phyloP scores from a whole-genome alignment of 2,888 invertebrate species.

The Brachyptera putata region DNA sequence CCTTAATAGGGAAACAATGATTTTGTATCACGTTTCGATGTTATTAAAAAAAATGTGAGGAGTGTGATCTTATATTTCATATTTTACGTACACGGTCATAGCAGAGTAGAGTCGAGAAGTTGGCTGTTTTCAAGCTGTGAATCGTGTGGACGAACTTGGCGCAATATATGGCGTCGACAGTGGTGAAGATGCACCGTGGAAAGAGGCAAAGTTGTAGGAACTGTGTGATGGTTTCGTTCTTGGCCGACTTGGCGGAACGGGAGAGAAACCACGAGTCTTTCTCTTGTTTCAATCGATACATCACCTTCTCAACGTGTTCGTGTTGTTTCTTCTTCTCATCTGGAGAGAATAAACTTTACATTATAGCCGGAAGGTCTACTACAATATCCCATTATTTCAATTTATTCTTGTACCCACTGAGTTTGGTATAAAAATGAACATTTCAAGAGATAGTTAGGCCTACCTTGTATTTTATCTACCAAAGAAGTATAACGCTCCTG shows the following conservation, averaged over 20 bases:
- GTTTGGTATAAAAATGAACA: no score
- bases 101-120: constrained; percentile 95
- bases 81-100: constrained; percentile 92
- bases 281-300: constrained; percentile 58
- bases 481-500: constrained; percentile 84
- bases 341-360: neutral
- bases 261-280: constrained; percentile 84
- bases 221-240: constrained; percentile 94
- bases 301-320: constrained; percentile 89
- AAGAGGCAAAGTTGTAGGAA: constrained; percentile 95
- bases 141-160: constrained; percentile 96
- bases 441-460: no score
- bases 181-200: constrained; percentile 94
- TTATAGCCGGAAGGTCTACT: no score
- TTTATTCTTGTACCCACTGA: no score
- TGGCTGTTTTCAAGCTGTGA: constrained; percentile 90
- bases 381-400: no score
- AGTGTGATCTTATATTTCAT: no score
- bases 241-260: constrained; percentile 80
- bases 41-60: no score
- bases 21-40: no score
- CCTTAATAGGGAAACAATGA: no score
- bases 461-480: constrained; percentile 76
- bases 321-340: constrained; percentile 92
- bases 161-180: constrained; percentile 93